Evolutionary conservation across 2,888 invertebrate species (phyloP).

Genomic region (Choristoneura rosaceana): DNA sequence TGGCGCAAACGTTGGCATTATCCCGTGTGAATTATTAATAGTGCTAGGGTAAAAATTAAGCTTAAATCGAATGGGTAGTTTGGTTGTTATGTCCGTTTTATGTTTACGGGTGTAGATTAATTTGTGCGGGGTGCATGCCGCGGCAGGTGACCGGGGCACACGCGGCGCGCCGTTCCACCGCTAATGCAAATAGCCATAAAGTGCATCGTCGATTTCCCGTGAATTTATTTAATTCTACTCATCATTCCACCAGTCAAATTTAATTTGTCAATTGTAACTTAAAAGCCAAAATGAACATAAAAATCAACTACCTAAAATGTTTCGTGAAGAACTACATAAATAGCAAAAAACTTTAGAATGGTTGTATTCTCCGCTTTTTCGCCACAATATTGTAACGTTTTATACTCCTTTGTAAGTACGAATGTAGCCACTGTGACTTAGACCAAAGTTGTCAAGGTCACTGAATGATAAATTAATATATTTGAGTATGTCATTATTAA

Average conservation of each 20-base stretch:
- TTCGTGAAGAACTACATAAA: too few relatives aligned
- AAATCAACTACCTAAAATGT: too few relatives aligned
- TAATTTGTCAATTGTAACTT: too few relatives aligned
- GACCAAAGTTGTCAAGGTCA: too few relatives aligned
- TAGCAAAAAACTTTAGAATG: too few relatives aligned
- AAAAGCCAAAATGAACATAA: too few relatives aligned
- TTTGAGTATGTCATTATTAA: slow-evolving; percentile 17
- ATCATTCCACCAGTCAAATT: not conserved
- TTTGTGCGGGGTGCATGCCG: slow-evolving; percentile 58
- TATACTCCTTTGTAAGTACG: too few relatives aligned
- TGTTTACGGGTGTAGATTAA: slow-evolving; percentile 79
- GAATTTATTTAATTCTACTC: not conserved
- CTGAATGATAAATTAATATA: not conserved
- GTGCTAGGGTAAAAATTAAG: slow-evolving; percentile 85
- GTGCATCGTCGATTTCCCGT: not conserved
- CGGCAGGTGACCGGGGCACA: slow-evolving; percentile 5
- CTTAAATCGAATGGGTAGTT: slow-evolving; percentile 85
- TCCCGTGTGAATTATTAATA: slow-evolving; percentile 85
- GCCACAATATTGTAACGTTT: too few relatives aligned
- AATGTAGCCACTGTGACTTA: too few relatives aligned
- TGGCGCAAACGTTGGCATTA: slow-evolving; percentile 83
- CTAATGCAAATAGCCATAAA: not conserved
- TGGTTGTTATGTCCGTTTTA: slow-evolving; percentile 79
- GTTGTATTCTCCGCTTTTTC: too few relatives aligned
- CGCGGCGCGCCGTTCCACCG: not conserved